These are phyloP conservation scores for Siphonodentalium dalli DNA, from an alignment of 2,888 invertebrate genomes.

Conservation along the genomic window DNA sequence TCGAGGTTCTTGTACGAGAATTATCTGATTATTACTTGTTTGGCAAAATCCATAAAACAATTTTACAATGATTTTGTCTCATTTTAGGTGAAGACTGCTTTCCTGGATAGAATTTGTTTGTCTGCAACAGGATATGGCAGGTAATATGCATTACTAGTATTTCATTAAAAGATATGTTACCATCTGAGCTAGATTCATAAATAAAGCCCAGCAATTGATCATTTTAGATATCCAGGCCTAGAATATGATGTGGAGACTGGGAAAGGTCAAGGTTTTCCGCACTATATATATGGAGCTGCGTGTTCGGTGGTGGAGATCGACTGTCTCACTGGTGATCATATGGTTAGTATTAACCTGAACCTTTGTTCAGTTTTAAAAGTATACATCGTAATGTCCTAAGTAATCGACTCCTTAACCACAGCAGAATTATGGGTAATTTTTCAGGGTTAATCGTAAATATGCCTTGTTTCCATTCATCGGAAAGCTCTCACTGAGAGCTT, in stretches of 20 bases:
- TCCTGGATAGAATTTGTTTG: conserved; percentile 32
- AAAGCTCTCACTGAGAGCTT: too few species aligned
- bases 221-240: conserved; percentile 14
- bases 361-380: too few species aligned
- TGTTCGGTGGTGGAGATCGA: conserved; percentile 59
- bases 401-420: too few species aligned
- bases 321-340: conserved; percentile 60
- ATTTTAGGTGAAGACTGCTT: conserved; percentile 36
- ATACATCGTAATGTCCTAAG: too few species aligned
- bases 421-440: too few species aligned
- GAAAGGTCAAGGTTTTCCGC: conserved; percentile 69
- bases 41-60: too few species aligned
- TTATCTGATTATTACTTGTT: too few species aligned
- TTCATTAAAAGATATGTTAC: too few species aligned
- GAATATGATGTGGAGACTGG: conserved; percentile 26
- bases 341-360: conserved; percentile 31
- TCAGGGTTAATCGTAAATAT: too few species aligned
- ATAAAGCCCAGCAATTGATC: neutral
- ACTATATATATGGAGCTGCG: conserved; percentile 51
- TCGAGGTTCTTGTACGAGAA: too few species aligned
- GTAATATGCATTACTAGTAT: too few species aligned
- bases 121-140: conserved; percentile 41
- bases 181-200: neutral
- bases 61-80: conserved; percentile 10
- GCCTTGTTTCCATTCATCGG: too few species aligned